Conservation (phyloP, 2,888 invertebrate species). For the Autographa pulchrina region DNA sequence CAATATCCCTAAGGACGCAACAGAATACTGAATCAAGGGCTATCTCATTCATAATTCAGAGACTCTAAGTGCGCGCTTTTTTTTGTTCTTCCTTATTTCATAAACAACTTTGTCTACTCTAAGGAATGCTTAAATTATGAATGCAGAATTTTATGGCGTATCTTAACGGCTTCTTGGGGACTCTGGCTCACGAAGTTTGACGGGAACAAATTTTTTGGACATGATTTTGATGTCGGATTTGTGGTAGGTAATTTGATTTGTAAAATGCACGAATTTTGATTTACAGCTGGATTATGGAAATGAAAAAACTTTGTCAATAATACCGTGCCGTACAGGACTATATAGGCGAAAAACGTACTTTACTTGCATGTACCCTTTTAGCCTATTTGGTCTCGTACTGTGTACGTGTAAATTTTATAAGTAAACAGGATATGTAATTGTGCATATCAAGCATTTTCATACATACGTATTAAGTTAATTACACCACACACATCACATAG, state of each 20-base stretch:
- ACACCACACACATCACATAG: too few relatives aligned
- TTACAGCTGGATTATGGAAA: not conserved
- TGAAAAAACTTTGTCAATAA: too few relatives aligned
- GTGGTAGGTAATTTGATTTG: not conserved
- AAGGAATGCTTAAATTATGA: conserved; percentile 8
- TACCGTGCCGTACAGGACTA: too few relatives aligned
- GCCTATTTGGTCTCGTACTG: too few relatives aligned
- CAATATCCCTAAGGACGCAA: conserved; percentile 40
- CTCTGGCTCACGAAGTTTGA: not conserved
- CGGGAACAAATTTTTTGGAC: not conserved
- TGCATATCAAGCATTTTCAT: too few relatives aligned
- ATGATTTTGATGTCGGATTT: not conserved
- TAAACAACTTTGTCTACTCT: conserved; percentile 5
- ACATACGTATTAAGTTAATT: too few relatives aligned
- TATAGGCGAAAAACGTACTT: too few relatives aligned
- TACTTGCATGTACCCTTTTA: too few relatives aligned
- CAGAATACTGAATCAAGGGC: conserved; percentile 61
- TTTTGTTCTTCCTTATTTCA: conserved; percentile 11
- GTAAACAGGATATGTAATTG: too few relatives aligned
- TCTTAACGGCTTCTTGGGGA: conserved; percentile 5
- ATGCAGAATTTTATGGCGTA: conserved; percentile 14
- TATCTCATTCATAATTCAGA: conserved; percentile 68
- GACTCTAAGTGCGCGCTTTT: conserved; percentile 53
- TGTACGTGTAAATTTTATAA: too few relatives aligned
- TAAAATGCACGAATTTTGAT: not conserved